Evolutionary conservation across 2,888 invertebrate genomes (phyloP), one percentile per base, ranked within the genome.

Genomic region (Acronicta alni): DNA sequence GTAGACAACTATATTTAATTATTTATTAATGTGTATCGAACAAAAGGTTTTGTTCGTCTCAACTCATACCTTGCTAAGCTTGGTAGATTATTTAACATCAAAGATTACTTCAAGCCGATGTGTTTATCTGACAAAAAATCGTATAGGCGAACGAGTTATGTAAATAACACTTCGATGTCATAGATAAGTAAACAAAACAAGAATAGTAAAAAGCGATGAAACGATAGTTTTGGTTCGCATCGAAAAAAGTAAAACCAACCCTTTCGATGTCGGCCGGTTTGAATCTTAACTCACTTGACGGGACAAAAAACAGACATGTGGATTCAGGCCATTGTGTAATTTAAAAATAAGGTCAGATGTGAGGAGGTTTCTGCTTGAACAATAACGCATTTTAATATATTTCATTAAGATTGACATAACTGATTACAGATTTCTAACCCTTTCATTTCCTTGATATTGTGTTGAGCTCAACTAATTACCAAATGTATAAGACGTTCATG

Each of bases 371-470:
- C 88, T 89, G 90, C 89, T 89, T 85, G 90, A 91, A 92, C 90
- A 91, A 92, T 89, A 89, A 90, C 81, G 86, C 85, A 89, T 92
- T 92, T 91, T 92, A 91, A 92, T 92, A 90, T 84, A 88, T 88
- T 90, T 93, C 89, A 93, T 93, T 94, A 89, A 92, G 93, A 94
- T 94, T 92, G 93, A 92, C 91, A 84, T 85, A 78, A 78, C 85
- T 88, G 93, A 94, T 93, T 90, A 88, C 62, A 83, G 79, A 80
- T 82, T 82, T 83, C 61, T 59, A 73, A 87, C 85, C 89, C 87
- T 89, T 83, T 63, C 69, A 77, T 83, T 81, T 79, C 75, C 71
- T 81, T 80, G 72, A 45, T 68, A 77, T 79, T 72, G 65, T 67
- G 18, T 58, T 41, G 59, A 59, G 67, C 59, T 63, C 71, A 60